Percentiles rank a stretch among this genome's conserved stretches.
phyloP scores from a whole-genome alignment of 2,888 invertebrate genomes.

The Muscina levida region DNA sequence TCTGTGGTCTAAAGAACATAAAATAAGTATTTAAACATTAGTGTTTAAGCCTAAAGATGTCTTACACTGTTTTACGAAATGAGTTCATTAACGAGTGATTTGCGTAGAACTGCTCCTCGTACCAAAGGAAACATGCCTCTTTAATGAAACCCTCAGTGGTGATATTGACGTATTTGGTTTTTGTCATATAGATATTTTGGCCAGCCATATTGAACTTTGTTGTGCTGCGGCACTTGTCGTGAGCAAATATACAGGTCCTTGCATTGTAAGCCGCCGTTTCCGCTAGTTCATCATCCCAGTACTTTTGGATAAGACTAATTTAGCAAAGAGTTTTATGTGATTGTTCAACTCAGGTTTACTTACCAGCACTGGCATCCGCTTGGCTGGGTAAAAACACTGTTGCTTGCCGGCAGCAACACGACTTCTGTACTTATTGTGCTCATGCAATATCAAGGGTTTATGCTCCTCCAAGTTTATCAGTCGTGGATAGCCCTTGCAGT shows the following conservation, averaged over 20 bases:
- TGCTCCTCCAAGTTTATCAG: constrained; percentile 48
- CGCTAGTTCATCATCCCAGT: constrained; percentile 59
- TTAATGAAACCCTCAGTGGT: constrained; percentile 43
- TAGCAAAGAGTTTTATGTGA: neutral
- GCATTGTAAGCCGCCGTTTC: constrained; percentile 61
- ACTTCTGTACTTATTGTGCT: constrained; percentile 64
- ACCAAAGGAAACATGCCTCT: constrained; percentile 63
- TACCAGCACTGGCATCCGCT: constrained; percentile 61
- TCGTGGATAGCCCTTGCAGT: constrained; percentile 48
- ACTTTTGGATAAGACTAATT: constrained; percentile 38
- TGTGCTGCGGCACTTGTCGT: constrained; percentile 64
- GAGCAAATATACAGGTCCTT: constrained; percentile 56
- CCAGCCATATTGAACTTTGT: constrained; percentile 56
- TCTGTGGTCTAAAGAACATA: constrained; percentile 55
- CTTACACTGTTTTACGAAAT: constrained; percentile 54
- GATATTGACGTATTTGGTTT: constrained; percentile 50
- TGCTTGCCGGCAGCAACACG: constrained; percentile 55
- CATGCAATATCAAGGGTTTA: constrained; percentile 52
- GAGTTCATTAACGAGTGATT: constrained; percentile 49
- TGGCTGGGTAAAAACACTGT: constrained; percentile 59
- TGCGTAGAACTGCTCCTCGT: constrained; percentile 59
- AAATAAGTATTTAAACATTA: too few relatives aligned
- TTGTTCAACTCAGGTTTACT: constrained; percentile 3
- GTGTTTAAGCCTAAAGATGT: constrained; percentile 9
- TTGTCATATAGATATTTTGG: constrained; percentile 65